A percentile compares a stretch with the other conserved stretches of the same genome.
phyloP scores from a whole-genome alignment of 2,113 vertebrate genomes.

The Numenius arquata region DNA sequence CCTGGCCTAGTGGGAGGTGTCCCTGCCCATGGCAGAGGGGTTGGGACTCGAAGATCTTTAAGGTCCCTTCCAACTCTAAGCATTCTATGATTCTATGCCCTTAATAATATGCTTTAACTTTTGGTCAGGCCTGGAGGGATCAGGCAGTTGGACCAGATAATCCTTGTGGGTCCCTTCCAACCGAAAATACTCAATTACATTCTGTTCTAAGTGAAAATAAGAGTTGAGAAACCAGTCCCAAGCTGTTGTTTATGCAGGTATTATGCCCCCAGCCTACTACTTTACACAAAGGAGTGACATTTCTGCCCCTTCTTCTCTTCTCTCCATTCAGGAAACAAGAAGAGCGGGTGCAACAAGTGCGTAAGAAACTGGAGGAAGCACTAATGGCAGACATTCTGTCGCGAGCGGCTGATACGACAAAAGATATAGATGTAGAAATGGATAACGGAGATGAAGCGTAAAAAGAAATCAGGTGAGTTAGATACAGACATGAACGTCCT shows the following conservation, averaged over 20 bases:
- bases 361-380: constrained; percentile 89
- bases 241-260: too few species aligned
- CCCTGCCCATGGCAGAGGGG: too few species aligned
- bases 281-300: not conserved
- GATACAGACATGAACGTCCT: not conserved
- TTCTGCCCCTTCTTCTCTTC: not conserved
- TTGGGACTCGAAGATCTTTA: too few species aligned
- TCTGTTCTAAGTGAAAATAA: not conserved
- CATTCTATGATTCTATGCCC: too few species aligned
- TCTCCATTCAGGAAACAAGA: constrained; percentile 85
- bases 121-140: not conserved
- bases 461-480: constrained; percentile 65
- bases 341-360: constrained; percentile 85
- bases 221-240: not conserved
- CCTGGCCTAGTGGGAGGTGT: too few species aligned
- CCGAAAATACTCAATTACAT: not conserved
- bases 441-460: constrained; percentile 76
- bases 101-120: not conserved
- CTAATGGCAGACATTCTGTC: constrained; percentile 88
- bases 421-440: constrained; percentile 65
- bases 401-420: constrained; percentile 77
- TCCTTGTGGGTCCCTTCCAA: not conserved
- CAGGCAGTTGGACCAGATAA: not conserved
- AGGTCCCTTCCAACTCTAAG: too few species aligned
- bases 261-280: not conserved